These are phyloP conservation scores for Falco rusticolus DNA, from an alignment of 2,797 vertebrate species.

Conservation along the genomic window DNA sequence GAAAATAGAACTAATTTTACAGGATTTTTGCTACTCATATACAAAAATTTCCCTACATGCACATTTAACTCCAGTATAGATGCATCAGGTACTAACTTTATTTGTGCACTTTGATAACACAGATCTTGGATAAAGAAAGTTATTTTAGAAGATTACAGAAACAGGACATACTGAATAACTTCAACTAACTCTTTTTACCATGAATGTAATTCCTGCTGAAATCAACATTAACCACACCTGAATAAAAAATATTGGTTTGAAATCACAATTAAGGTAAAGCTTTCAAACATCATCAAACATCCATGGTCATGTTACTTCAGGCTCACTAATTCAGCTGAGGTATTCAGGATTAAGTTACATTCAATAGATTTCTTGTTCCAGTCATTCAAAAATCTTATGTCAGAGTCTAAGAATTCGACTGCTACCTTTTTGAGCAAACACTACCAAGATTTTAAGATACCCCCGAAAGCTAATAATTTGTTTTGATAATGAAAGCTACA, in stretches of 20 bases:
- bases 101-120: neutral
- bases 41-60: neutral
- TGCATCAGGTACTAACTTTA: neutral
- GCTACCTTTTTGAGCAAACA: neutral
- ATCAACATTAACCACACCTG: neutral
- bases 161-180: neutral
- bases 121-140: neutral
- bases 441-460: neutral
- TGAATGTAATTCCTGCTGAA: neutral
- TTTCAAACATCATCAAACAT: neutral
- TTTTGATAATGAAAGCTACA: neutral
- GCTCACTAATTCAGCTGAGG: neutral
- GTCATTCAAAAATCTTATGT: neutral
- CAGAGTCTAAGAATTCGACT: neutral
- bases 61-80: neutral
- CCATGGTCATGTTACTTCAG: neutral
- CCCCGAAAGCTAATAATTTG: neutral
- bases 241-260: neutral
- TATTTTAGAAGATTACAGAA: neutral
- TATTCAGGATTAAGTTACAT: neutral
- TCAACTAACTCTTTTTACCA: neutral
- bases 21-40: neutral
- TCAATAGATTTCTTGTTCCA: neutral
- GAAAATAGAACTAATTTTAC: neutral
- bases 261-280: neutral